Evolutionary conservation across 1,140 invertebrate genomes (phyloP).

Genomic region (Drosophila lini): DNA sequence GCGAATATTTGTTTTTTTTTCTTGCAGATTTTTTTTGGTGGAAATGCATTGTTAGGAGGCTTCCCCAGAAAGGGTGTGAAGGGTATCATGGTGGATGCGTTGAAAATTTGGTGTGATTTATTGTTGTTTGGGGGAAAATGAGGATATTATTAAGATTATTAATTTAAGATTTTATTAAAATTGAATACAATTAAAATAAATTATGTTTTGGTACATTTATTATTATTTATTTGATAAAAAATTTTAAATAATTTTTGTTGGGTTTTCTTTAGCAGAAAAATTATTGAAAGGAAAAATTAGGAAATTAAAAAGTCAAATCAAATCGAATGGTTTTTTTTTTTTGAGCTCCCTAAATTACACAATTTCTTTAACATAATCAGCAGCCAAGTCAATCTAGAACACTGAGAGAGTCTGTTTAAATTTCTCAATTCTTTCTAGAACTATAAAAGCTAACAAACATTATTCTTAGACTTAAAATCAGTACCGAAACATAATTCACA

Average conservation of each 20-base stretch:
- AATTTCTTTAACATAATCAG: background rate
- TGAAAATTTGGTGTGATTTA: conserved; percentile 1
- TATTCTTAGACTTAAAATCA: too few relatives aligned
- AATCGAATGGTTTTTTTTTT: too few relatives aligned
- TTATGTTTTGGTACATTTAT: too few relatives aligned
- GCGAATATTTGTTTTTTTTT: conserved; percentile 22
- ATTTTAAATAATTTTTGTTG: too few relatives aligned
- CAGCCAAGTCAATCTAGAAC: background rate
- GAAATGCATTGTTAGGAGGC: conserved; percentile 45
- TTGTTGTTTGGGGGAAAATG: background rate
- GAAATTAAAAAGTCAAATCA: too few relatives aligned
- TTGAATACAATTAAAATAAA: too few relatives aligned
- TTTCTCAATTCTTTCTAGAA: background rate
- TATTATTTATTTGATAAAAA: background rate
- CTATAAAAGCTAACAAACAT: background rate
- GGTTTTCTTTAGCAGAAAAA: too few relatives aligned
- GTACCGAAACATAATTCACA: too few relatives aligned
- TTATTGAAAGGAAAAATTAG: too few relatives aligned
- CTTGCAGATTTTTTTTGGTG: conserved; percentile 9
- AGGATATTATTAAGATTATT: background rate
- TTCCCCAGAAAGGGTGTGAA: conserved; percentile 4
- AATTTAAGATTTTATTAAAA: too few relatives aligned
- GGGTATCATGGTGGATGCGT: conserved; percentile 2
- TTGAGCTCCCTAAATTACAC: too few relatives aligned
- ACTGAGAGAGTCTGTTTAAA: background rate